Evolutionary conservation across 2,113 vertebrate species (phyloP), one percentile per base, ranked within the genome.

Genomic region (Prionailurus viverrinus): DNA sequence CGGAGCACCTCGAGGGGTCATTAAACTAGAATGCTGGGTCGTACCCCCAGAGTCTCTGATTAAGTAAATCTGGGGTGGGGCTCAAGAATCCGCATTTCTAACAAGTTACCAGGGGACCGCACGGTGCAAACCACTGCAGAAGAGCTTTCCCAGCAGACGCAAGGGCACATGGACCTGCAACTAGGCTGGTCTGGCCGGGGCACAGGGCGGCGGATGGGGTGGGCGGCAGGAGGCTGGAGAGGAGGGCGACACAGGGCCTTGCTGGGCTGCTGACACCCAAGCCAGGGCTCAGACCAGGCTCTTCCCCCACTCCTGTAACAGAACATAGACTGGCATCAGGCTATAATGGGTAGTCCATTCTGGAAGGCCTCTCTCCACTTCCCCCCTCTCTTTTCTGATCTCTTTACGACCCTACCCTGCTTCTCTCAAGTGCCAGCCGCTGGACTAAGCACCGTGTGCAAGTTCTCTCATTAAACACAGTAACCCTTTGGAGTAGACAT

Each of bases 131-230:
- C 68, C 48, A 31, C 21, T 7, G 6, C 69, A 18, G 53, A 55
- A 29, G n/a, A 45, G 65, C 41, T 19, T 78, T 63, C 31, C 36
- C 12, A 33, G 68, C 41, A 14, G 82, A 14, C 4, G 9, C 5
- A 5, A 33, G 65, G n/a, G 31, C 45, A 55, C 5, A 0, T 58
- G 48, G 36, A 10, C 36, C 53, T 21, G 55, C 1, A 11, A 8
- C 15, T 1, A 29, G 33, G 73, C 73, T 53, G 76, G 29, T 15
- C 39, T 76, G 61, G 27, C 23, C 19, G 7, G 82, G 55, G 8
- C 36, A 27, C 48, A 7, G 51, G 73, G 39, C 6, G 0, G 58
- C 7, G 2, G 8, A 21, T 18, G 1, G 21, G 36, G 9, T 1
- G 13, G 11, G 31, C 25, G 4, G 21, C 48, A 48, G 5, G 13